Evolutionary conservation across 2,113 vertebrate species (phyloP).

Genomic region (Arizona elegans): DNA sequence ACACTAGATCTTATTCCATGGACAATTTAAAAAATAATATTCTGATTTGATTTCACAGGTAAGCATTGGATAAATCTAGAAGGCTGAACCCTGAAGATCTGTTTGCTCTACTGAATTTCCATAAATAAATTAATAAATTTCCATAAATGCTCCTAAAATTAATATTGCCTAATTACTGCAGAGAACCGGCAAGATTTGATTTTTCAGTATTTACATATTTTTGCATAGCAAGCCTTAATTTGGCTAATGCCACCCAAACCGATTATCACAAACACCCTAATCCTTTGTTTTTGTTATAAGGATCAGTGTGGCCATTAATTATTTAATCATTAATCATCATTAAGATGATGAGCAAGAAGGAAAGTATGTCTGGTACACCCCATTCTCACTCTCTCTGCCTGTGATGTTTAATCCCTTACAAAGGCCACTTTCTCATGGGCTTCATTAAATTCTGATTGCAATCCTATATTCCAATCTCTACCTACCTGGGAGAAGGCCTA

Average conservation of each 20-base stretch:
- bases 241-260: neutral
- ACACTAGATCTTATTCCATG: neutral
- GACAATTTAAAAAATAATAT: neutral
- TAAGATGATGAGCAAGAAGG: neutral
- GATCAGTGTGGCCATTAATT: neutral
- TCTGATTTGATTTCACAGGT: neutral
- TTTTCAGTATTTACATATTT: neutral
- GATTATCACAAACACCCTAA: neutral
- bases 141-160: neutral
- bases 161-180: neutral
- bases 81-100: neutral
- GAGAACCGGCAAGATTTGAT: neutral
- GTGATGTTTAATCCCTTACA: neutral
- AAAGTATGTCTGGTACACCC: neutral
- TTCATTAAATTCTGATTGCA: neutral
- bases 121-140: neutral
- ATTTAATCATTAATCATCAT: too few species aligned
- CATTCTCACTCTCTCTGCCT: neutral
- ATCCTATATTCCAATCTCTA: neutral
- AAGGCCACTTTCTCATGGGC: neutral
- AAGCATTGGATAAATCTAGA: neutral
- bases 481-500: neutral
- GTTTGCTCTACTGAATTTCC: neutral
- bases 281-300: neutral
- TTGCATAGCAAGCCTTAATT: neutral